Conservation (phyloP, 2,797 vertebrate genomes). For the Decapterus maruadsi region DNA sequence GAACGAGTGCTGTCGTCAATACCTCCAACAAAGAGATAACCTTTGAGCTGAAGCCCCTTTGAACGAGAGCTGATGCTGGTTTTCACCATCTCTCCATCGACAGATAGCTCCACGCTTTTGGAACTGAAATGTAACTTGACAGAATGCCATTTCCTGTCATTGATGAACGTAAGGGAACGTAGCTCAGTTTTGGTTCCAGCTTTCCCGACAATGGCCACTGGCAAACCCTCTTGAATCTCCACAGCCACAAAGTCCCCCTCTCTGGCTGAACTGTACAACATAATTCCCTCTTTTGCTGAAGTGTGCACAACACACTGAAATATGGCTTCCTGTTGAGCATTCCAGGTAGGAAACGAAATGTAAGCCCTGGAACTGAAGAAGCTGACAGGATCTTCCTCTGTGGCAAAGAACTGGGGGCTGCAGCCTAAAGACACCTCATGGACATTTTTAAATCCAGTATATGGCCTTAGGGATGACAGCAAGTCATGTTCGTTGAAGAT, state of each 20-base stretch:
- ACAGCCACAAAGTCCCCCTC: slow-evolving; percentile 89
- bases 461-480: slow-evolving; percentile 88
- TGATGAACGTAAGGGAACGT: slow-evolving; percentile 84
- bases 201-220: slow-evolving; percentile 86
- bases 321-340: slow-evolving; percentile 71
- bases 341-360: slow-evolving; percentile 88
- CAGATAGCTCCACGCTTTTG: slow-evolving; percentile 85
- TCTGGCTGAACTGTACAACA: slow-evolving; percentile 90
- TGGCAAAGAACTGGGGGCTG: slow-evolving; percentile 92
- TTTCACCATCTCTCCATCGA: slow-evolving; percentile 88
- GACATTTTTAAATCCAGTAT: slow-evolving; percentile 88
- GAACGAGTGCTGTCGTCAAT: slow-evolving; percentile 85
- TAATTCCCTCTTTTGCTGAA: slow-evolving; percentile 86
- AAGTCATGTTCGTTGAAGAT: slow-evolving; percentile 90
- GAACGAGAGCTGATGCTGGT: slow-evolving; percentile 76
- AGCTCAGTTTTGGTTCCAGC: slow-evolving; percentile 83
- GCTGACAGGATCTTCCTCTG: slow-evolving; percentile 90
- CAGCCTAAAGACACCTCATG: slow-evolving; percentile 93
- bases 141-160: slow-evolving; percentile 89
- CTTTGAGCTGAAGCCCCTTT: slow-evolving; percentile 83
- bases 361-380: slow-evolving; percentile 95
- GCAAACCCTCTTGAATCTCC: slow-evolving; percentile 89
- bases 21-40: slow-evolving; percentile 90
- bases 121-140: slow-evolving; percentile 85
- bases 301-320: slow-evolving; percentile 89